Percentiles rank a stretch among this genome's conserved stretches.
These are phyloP conservation scores for Polyodon spathula DNA, from an alignment of 2,113 vertebrate species.

Conservation along the genomic window DNA sequence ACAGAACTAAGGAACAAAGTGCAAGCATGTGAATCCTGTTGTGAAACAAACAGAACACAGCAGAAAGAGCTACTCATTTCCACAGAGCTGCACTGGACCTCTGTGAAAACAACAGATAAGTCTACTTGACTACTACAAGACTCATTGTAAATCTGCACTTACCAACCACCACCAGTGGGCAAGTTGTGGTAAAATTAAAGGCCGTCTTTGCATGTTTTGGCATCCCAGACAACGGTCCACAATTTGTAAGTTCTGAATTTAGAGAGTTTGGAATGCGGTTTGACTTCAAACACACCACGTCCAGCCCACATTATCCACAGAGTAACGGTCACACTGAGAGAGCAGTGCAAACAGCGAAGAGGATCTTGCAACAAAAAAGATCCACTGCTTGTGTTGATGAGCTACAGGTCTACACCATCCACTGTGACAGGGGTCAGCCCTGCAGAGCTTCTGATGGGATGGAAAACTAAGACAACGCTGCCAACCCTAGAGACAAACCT, in stretches of 20 bases:
- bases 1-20: slow-evolving; percentile 21
- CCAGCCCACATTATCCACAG: no score
- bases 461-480: slow-evolving; percentile 7
- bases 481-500: slow-evolving; percentile 9
- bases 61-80: slow-evolving; percentile 19
- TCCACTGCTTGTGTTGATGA: slow-evolving; percentile 3
- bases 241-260: slow-evolving; percentile 6
- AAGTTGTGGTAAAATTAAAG: slow-evolving; percentile 12
- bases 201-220: slow-evolving; percentile 11
- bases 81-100: slow-evolving; percentile 17
- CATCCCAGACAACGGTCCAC: slow-evolving; percentile 16
- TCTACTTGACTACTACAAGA: slow-evolving; percentile 16
- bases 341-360: slow-evolving; percentile 5
- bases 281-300: slow-evolving; percentile 8
- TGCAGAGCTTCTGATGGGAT: slow-evolving; percentile 8
- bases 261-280: slow-evolving; percentile 5
- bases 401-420: slow-evolving; percentile 7
- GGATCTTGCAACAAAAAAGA: slow-evolving; percentile 6
- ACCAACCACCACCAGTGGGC: slow-evolving; percentile 3
- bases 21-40: slow-evolving; percentile 9
- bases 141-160: slow-evolving; percentile 18
- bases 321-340: slow-evolving; percentile 6
- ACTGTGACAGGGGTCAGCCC: neutral
- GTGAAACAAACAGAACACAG: slow-evolving; percentile 15
- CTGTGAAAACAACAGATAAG: slow-evolving; percentile 19